These are phyloP conservation scores for Acromyrmex echinatior DNA, from an alignment of 1,140 invertebrate genomes.

Conservation along the genomic window DNA sequence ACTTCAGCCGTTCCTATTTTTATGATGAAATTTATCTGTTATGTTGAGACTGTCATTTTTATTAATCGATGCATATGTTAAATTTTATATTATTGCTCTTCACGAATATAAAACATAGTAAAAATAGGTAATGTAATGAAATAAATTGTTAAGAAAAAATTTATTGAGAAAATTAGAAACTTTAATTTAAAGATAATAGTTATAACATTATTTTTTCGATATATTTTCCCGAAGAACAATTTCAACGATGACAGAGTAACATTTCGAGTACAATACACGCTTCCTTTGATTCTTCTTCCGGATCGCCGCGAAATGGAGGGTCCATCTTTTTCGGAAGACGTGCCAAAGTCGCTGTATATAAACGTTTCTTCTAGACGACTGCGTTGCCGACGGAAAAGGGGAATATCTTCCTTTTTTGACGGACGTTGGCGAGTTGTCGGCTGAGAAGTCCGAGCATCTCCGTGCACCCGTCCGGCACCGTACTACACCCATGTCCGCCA, in stretches of 20 bases:
- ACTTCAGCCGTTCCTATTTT: conserved; percentile 7
- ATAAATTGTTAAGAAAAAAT: neutral
- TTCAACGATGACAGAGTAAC: neutral
- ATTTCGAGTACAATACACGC: conserved; percentile 52
- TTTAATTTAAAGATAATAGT: neutral
- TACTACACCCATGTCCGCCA: conserved; percentile 37
- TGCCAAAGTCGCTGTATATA: conserved; percentile 72
- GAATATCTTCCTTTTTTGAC: conserved; percentile 60
- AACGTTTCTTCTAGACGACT: conserved; percentile 56
- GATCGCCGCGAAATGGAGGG: conserved; percentile 40
- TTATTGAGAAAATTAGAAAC: neutral
- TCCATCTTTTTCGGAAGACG: conserved; percentile 66
- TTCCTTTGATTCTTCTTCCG: conserved; percentile 39
- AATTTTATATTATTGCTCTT: neutral
- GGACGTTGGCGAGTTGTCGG: conserved; percentile 58
- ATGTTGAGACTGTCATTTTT: neutral
- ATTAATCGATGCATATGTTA: neutral
- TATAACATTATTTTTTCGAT: neutral
- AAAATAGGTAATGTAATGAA: neutral
- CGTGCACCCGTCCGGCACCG: conserved; percentile 14
- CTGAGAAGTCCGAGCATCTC: conserved; percentile 26
- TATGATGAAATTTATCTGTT: conserved; percentile 1
- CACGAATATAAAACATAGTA: neutral
- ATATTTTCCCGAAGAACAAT: conserved; percentile 17
- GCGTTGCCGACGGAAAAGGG: conserved; percentile 19